A percentile compares a stretch with the other conserved stretches of the same genome.
These are phyloP conservation scores for Labeo catla DNA, from an alignment of 2,113 vertebrate genomes.

Conservation along the genomic window DNA sequence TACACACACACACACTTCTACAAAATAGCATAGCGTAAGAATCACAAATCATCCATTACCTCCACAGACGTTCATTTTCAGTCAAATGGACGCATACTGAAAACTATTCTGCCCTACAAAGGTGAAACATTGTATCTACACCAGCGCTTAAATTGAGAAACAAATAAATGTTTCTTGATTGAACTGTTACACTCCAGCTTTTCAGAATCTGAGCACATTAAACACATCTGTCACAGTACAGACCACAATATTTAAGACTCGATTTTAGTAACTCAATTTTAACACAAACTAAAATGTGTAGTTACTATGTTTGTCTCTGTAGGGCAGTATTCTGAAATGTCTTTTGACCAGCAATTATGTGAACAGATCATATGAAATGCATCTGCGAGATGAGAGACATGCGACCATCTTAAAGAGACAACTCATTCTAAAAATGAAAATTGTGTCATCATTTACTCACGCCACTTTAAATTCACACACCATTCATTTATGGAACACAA, in stretches of 20 bases:
- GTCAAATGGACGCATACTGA: background rate
- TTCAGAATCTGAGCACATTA: background rate
- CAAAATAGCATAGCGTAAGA: background rate
- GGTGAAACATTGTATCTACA: background rate
- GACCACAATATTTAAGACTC: background rate
- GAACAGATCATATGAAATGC: conserved; percentile 9
- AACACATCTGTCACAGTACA: background rate
- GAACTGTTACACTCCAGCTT: background rate
- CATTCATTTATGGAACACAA: background rate
- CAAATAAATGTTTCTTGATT: background rate
- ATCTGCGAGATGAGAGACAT: background rate
- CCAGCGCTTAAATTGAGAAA: background rate
- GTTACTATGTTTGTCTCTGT: background rate
- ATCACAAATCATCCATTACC: background rate
- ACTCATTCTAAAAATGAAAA: background rate
- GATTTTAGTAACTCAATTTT: background rate
- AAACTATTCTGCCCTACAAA: background rate
- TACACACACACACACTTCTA: background rate
- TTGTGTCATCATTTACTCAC: background rate
- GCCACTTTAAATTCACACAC: background rate
- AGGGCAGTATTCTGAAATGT: conserved; percentile 1
- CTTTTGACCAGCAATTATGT: conserved; percentile 14
- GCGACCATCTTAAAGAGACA: background rate
- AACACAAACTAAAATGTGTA: background rate
- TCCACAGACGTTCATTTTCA: background rate